Evolutionary conservation across 2,113 vertebrate species (phyloP).

Genomic region (Hucho hucho): DNA sequence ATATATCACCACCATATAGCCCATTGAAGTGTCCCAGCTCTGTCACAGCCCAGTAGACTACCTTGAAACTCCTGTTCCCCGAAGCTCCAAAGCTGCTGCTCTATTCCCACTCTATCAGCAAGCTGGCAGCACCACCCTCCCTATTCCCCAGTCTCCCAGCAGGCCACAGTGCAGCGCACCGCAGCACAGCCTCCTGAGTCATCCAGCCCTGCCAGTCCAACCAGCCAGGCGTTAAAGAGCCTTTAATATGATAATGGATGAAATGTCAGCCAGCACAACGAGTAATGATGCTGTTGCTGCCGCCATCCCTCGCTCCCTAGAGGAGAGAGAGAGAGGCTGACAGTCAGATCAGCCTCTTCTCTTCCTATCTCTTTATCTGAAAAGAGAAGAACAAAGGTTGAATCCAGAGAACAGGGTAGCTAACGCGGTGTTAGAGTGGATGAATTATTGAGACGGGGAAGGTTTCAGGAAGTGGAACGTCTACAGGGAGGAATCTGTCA

Average conservation of each 20-base stretch:
- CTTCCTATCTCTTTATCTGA: constrained; percentile 16
- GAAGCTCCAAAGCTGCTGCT: no score
- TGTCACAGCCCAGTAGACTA: no score
- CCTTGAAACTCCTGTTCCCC: no score
- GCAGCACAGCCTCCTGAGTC: constrained; percentile 33
- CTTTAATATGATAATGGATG: constrained; percentile 75
- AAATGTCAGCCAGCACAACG: constrained; percentile 51
- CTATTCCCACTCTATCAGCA: no score
- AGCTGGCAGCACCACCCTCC: no score
- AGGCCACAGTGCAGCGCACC: neutral
- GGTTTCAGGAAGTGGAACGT: neutral
- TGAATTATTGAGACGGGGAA: constrained; percentile 30
- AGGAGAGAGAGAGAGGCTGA: constrained; percentile 39
- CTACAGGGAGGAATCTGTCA: constrained; percentile 14
- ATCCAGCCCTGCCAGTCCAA: constrained; percentile 36
- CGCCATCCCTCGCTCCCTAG: constrained; percentile 51
- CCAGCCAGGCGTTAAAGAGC: constrained; percentile 66
- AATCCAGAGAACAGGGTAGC: constrained; percentile 20
- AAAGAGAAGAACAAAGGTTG: constrained; percentile 11
- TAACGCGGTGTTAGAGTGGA: constrained; percentile 11
- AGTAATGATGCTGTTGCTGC: constrained; percentile 65
- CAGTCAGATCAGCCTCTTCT: no score
- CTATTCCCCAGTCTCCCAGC: neutral
- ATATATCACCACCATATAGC: no score
- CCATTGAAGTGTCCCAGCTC: no score